Percentiles rank a stretch among this genome's conserved stretches.
Evolutionary conservation across 1,140 invertebrate species (phyloP).

Genomic region (Micrasema minimum): DNA sequence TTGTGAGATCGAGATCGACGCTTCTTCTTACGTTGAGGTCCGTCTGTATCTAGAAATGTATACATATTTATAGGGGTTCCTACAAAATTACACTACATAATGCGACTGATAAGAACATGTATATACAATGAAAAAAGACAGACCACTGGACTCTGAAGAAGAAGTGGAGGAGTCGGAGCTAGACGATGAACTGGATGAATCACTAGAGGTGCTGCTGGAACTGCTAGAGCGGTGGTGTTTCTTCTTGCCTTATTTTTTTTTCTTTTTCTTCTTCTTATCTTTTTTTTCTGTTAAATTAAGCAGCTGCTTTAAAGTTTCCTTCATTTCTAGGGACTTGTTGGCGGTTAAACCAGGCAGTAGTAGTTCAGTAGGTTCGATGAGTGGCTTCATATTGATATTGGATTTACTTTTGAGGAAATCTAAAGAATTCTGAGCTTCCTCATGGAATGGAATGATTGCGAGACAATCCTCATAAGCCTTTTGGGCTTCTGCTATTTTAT

Average conservation of each 20-base stretch:
- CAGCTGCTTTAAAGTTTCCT: slow-evolving; percentile 73
- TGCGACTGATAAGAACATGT: neutral
- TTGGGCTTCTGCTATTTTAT: slow-evolving; percentile 85
- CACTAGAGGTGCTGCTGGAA: slow-evolving; percentile 72
- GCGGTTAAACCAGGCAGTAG: slow-evolving; percentile 67
- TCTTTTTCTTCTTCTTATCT: slow-evolving; percentile 80
- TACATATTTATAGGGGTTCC: slow-evolving; percentile 24
- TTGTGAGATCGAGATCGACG: slow-evolving; percentile 67
- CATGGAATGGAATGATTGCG: slow-evolving; percentile 82
- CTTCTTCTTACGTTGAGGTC: slow-evolving; percentile 72
- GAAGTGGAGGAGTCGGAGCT: slow-evolving; percentile 70
- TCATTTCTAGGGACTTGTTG: slow-evolving; percentile 69
- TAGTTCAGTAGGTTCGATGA: slow-evolving; percentile 70
- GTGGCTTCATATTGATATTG: slow-evolving; percentile 64
- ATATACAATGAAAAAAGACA: slow-evolving; percentile 49
- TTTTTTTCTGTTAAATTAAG: slow-evolving; percentile 70
- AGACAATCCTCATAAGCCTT: slow-evolving; percentile 87
- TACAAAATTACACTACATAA: neutral
- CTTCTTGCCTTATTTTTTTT: slow-evolving; percentile 77
- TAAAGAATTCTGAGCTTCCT: slow-evolving; percentile 84
- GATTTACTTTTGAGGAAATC: slow-evolving; percentile 79
- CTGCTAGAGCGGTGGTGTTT: slow-evolving; percentile 74
- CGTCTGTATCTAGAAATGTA: slow-evolving; percentile 64
- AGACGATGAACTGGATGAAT: slow-evolving; percentile 71
- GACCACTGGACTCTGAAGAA: slow-evolving; percentile 65